A percentile compares a stretch with the other conserved stretches of the same genome.
phyloP scores from a whole-genome alignment of 2,113 vertebrate species.

The Stercorarius parasiticus region DNA sequence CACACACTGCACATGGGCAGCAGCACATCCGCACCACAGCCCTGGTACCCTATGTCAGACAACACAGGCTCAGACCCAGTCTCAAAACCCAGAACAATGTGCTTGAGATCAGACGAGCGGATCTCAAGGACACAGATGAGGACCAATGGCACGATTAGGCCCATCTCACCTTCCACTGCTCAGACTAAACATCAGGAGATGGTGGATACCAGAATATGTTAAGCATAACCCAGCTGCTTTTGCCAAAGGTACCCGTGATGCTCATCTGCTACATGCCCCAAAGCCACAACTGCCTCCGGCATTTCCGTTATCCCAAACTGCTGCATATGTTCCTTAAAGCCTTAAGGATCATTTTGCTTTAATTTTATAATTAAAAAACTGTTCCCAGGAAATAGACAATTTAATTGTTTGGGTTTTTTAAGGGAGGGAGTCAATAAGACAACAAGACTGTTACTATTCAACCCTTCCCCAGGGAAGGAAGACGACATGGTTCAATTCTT shows the following conservation, averaged over 20 bases:
- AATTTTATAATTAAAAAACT: neutral
- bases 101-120: too few relatives aligned
- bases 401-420: neutral
- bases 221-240: neutral
- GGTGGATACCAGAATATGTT: neutral
- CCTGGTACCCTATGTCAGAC: neutral
- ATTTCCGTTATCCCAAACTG: too few relatives aligned
- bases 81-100: accelerated
- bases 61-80: neutral
- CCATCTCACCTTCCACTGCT: neutral
- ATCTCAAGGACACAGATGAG: neutral
- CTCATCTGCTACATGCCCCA: neutral
- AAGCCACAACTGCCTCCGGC: neutral
- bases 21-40: too few relatives aligned
- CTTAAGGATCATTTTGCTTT: neutral
- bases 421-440: neutral
- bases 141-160: neutral
- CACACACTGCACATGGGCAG: too few relatives aligned
- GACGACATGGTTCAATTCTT: neutral
- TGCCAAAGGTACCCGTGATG: neutral
- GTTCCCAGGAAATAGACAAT: neutral
- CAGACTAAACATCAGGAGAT: neutral
- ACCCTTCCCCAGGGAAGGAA: neutral
- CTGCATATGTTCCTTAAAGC: neutral
- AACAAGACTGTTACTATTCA: neutral